Conservation (phyloP, 2,888 invertebrate genomes). For the Acanthococcus lagerstroemiae region DNA sequence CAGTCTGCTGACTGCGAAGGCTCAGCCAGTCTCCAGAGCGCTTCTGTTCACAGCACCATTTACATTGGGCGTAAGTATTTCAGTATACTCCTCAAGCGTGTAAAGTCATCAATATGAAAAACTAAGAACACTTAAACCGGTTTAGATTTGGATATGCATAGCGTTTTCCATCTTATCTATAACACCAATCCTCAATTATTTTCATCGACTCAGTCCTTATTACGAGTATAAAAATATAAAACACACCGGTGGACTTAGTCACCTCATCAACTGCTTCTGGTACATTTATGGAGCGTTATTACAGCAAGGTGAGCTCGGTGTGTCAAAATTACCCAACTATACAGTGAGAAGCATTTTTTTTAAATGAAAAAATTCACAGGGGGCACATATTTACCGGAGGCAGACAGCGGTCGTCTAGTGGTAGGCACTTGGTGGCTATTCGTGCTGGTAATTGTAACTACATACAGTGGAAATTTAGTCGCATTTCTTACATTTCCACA, state of each 20-base stretch:
- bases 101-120: not conserved
- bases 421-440: constrained; percentile 89
- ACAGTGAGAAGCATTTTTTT: too few relatives aligned
- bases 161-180: constrained; percentile 61
- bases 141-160: constrained; percentile 72
- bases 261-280: constrained; percentile 58
- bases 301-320: constrained; percentile 63
- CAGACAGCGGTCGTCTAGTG: constrained; percentile 74
- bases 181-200: constrained; percentile 63
- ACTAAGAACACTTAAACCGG: not conserved
- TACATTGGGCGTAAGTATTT: constrained; percentile 45
- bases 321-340: too few relatives aligned
- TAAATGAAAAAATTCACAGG: too few relatives aligned
- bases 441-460: constrained; percentile 77
- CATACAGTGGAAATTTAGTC: constrained; percentile 84
- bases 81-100: too few relatives aligned
- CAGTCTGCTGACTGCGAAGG: constrained; percentile 65
- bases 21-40: constrained; percentile 68
- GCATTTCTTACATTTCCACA: constrained; percentile 87
- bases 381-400: constrained; percentile 73
- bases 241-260: constrained; percentile 41
- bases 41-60: constrained; percentile 77
- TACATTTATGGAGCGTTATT: constrained; percentile 83
- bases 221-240: constrained; percentile 53
- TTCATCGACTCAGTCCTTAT: constrained; percentile 64